Conservation (phyloP, 2,113 vertebrate species). For the Rattus rattus region DNA sequence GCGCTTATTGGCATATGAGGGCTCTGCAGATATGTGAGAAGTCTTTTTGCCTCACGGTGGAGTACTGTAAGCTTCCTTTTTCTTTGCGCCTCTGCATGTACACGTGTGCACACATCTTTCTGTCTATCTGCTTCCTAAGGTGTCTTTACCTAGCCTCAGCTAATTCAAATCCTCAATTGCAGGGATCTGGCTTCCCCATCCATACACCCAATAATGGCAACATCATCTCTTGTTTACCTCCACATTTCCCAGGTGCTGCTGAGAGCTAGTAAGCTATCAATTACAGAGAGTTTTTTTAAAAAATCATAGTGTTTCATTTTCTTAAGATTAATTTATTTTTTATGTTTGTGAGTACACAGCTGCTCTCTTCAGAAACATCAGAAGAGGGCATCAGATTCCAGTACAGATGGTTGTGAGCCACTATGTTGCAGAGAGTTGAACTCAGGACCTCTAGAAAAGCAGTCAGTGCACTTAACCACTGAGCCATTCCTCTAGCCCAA, state of each 20-base stretch:
- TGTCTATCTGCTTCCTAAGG: too few species aligned
- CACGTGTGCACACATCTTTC: neutral
- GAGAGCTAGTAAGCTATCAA: neutral
- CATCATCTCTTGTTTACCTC: neutral
- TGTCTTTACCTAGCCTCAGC: too few species aligned
- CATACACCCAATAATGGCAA: neutral
- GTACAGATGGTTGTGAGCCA: too few species aligned
- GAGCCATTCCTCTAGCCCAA: too few species aligned
- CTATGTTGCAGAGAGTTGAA: too few species aligned
- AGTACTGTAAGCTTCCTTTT: neutral
- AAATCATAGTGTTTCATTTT: too few species aligned
- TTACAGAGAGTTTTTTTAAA: neutral
- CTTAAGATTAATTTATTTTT: too few species aligned
- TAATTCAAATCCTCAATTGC: neutral
- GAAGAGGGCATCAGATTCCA: too few species aligned
- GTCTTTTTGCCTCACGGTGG: neutral
- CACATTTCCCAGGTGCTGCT: neutral
- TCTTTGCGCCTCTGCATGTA: neutral
- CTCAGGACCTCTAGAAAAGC: too few species aligned
- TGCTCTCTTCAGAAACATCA: too few species aligned
- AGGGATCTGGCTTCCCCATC: neutral
- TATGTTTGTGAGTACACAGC: too few species aligned
- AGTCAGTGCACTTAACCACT: too few species aligned
- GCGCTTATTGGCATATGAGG: neutral
- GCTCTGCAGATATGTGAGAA: neutral